These are phyloP conservation scores for Gastrophysa polygoni DNA, from an alignment of 2,888 invertebrate species.

Conservation along the genomic window DNA sequence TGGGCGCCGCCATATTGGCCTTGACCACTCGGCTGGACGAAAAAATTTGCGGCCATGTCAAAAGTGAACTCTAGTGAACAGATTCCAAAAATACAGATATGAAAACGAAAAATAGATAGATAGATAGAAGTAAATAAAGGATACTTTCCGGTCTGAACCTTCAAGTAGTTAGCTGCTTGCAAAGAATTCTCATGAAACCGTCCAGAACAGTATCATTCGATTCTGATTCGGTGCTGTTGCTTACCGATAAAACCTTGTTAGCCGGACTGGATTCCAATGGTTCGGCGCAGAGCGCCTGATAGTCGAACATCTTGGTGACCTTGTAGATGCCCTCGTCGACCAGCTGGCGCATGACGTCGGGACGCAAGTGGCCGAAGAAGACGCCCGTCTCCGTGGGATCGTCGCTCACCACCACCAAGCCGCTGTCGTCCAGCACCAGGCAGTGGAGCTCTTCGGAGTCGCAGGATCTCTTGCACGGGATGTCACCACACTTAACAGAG, in stretches of 20 bases:
- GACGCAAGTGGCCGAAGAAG: conserved; percentile 83
- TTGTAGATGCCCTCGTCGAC: conserved; percentile 80
- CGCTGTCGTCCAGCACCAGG: conserved; percentile 86
- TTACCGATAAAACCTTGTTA: conserved; percentile 51
- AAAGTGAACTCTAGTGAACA: too few relatives aligned
- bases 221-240: too few relatives aligned
- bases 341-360: conserved; percentile 75
- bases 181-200: too few relatives aligned
- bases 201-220: too few relatives aligned
- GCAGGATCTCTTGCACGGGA: conserved; percentile 63
- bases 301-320: conserved; percentile 79
- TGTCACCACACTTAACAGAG: conserved; percentile 42
- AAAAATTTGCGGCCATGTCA: too few relatives aligned
- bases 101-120: too few relatives aligned
- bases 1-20: too few relatives aligned
- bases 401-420: conserved; percentile 78
- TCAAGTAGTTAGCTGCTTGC: too few relatives aligned
- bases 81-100: too few relatives aligned
- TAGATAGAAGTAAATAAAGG: too few relatives aligned
- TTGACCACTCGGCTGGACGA: too few relatives aligned
- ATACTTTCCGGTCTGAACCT: too few relatives aligned
- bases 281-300: conserved; percentile 88
- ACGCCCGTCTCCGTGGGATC: conserved; percentile 71
- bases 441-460: conserved; percentile 76
- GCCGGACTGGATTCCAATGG: conserved; percentile 65